These are phyloP conservation scores for Magallana angulata DNA, from an alignment of 1,140 invertebrate species.

Conservation along the genomic window DNA sequence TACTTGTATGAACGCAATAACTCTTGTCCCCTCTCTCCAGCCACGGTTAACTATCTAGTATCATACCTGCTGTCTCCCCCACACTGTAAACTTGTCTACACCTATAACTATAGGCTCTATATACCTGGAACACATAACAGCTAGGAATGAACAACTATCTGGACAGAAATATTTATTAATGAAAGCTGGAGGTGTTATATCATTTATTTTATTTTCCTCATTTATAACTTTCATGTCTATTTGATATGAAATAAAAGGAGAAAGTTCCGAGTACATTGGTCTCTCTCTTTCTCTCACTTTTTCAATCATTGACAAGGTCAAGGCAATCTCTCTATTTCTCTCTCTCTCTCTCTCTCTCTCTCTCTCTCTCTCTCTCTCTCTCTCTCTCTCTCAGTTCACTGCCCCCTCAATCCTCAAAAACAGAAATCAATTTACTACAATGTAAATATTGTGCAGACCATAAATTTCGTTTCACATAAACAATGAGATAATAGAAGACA, in stretches of 20 bases:
- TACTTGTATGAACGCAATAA: background rate
- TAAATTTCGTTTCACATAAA: slow-evolving; percentile 16
- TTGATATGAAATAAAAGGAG: no score
- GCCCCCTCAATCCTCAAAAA: background rate
- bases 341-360: background rate
- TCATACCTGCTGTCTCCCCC: background rate
- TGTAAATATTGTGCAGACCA: slow-evolving; percentile 25
- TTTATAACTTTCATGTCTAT: no score
- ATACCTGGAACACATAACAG: background rate
- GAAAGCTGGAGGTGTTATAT: background rate
- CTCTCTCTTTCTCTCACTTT: no score
- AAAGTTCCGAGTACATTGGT: no score
- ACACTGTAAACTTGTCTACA: background rate
- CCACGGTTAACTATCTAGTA: background rate
- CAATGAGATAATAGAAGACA: background rate
- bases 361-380: background rate
- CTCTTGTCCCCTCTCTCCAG: background rate
- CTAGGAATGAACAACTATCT: background rate
- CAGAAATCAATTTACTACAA: slow-evolving; percentile 28
- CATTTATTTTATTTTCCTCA: no score
- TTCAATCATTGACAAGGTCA: no score
- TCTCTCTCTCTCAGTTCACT: background rate
- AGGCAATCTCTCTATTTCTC: no score
- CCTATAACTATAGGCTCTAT: background rate
- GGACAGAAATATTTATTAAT: background rate